phyloP scores from a whole-genome alignment of 2,113 vertebrate genomes.

The Dipodomys ordii region DNA sequence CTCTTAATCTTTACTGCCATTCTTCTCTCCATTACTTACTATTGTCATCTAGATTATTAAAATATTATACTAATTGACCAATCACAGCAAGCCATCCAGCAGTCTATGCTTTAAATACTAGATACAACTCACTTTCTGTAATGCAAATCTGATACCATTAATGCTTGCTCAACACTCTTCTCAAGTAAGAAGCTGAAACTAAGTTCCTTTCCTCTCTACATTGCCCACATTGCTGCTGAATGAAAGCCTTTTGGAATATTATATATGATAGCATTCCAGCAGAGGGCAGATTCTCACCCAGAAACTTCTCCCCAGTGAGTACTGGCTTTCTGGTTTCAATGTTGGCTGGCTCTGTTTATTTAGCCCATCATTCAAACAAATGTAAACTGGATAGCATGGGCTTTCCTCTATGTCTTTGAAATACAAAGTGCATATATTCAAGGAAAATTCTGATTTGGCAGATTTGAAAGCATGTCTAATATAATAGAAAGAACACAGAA shows the following conservation, averaged over 20 bases:
- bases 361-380: neutral
- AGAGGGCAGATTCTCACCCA: constrained; percentile 44
- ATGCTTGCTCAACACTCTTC: neutral
- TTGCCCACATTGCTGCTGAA: neutral
- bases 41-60: neutral
- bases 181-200: neutral
- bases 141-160: neutral
- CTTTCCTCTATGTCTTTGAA: constrained; percentile 10
- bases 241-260: neutral
- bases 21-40: neutral
- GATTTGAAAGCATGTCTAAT: neutral
- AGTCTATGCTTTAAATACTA: neutral
- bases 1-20: neutral
- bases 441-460: neutral
- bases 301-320: neutral
- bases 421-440: neutral
- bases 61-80: neutral
- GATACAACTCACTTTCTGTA: neutral
- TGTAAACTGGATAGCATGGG: neutral
- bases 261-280: neutral
- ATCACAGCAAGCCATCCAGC: neutral
- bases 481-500: neutral
- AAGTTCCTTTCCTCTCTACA: neutral
- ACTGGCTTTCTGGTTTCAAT: neutral
- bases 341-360: neutral